Percentiles rank a stretch among this genome's conserved stretches.
These are phyloP conservation scores for Creontiades dilutus DNA, from an alignment of 2,888 invertebrate genomes.

Conservation along the genomic window DNA sequence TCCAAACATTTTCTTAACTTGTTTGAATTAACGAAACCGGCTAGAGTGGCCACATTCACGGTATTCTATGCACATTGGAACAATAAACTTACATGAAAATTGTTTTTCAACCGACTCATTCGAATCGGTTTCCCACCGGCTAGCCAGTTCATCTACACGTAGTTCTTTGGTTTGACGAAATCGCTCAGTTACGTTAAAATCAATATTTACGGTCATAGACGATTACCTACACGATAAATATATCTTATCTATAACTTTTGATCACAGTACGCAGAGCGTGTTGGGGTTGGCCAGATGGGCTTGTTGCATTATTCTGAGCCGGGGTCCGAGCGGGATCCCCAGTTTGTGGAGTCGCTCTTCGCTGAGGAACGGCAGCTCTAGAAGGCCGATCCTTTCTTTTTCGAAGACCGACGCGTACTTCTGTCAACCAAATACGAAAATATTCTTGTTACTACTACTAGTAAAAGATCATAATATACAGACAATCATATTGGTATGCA, in stretches of 20 bases:
- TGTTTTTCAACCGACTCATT: too few species aligned
- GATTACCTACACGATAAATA: not conserved
- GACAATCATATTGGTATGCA: too few species aligned
- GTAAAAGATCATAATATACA: too few species aligned
- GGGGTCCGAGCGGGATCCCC: conserved; percentile 93
- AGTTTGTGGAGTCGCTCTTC: conserved; percentile 92
- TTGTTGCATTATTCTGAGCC: conserved; percentile 92
- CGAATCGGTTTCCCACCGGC: too few species aligned
- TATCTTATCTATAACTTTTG: not conserved
- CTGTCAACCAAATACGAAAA: conserved; percentile 79
- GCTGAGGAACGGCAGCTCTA: conserved; percentile 93
- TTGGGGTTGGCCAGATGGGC: conserved; percentile 80
- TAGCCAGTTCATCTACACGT: not conserved
- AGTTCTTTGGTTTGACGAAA: conserved; percentile 30
- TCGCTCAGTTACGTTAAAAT: not conserved
- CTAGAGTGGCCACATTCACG: too few species aligned
- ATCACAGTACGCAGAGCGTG: conserved; percentile 81
- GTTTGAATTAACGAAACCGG: too few species aligned
- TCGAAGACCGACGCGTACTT: conserved; percentile 92
- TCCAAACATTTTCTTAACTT: too few species aligned
- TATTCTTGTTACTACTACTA: too few species aligned
- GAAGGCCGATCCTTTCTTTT: conserved; percentile 92
- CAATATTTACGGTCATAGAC: not conserved
- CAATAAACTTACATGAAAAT: too few species aligned
- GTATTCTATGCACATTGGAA: too few species aligned